phyloP scores from a whole-genome alignment of 2,888 invertebrate species.

The Gisinianus flammeolus region DNA sequence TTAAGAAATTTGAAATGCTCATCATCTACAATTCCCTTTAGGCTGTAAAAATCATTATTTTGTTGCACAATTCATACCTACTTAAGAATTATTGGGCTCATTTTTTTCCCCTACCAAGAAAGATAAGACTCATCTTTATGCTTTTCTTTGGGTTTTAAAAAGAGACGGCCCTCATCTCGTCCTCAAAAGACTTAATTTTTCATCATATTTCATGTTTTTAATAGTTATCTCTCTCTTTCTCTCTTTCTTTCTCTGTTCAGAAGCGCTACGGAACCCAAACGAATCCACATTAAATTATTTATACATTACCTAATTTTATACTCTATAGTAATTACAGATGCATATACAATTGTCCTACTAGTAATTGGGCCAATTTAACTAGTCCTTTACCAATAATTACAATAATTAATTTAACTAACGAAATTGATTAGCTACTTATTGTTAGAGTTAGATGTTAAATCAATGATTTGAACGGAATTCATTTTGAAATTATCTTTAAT shows the following conservation, averaged over 20 bases:
- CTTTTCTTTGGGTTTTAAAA: not conserved
- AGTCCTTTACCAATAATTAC: too few relatives aligned
- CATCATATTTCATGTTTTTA: too few relatives aligned
- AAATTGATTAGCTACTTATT: too few relatives aligned
- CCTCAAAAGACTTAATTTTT: not conserved
- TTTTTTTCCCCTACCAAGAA: not conserved
- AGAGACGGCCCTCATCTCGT: not conserved
- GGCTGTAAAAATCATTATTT: constrained; percentile 8
- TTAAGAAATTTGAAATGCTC: constrained; percentile 2
- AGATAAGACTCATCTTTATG: not conserved
- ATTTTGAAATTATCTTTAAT: too few relatives aligned
- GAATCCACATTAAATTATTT: not conserved
- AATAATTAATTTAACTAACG: too few relatives aligned
- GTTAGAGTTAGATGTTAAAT: too few relatives aligned
- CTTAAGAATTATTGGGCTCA: constrained; percentile 6
- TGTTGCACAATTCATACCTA: constrained; percentile 8
- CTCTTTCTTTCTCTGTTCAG: not conserved
- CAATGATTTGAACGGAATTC: too few relatives aligned
- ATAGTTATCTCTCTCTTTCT: too few relatives aligned
- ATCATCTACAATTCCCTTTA: not conserved
- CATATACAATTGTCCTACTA: too few relatives aligned
- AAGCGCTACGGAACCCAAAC: not conserved
- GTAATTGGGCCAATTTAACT: too few relatives aligned
- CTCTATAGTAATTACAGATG: too few relatives aligned
- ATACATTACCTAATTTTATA: too few relatives aligned